A percentile compares a stretch with the other conserved stretches of the same genome.
Conservation (phyloP, 2,113 vertebrate species). For the Corapipo altera region DNA sequence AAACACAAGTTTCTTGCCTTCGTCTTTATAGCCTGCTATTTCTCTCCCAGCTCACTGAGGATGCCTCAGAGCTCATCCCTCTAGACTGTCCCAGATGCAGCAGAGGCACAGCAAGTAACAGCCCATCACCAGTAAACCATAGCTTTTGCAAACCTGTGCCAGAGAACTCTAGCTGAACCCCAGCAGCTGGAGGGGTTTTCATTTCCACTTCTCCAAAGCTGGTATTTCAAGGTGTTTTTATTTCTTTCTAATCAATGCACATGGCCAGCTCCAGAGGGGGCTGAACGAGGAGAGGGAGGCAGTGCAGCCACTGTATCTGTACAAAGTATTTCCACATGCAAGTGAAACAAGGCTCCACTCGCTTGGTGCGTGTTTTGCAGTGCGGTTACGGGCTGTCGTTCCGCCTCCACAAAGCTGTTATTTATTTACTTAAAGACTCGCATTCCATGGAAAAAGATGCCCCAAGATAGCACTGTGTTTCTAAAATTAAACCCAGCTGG, state of each 20-base stretch:
- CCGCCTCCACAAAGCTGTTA: constrained; percentile 57
- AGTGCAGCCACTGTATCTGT: neutral
- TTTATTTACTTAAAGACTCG: constrained; percentile 68
- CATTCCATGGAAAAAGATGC: constrained; percentile 70
- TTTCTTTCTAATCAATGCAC: constrained; percentile 37
- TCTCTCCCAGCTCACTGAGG: neutral
- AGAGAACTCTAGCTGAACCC: constrained; percentile 31
- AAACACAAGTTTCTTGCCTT: constrained; percentile 16
- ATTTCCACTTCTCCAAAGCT: constrained; percentile 30
- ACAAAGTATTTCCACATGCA: constrained; percentile 53
- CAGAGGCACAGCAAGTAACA: neutral
- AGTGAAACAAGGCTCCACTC: neutral
- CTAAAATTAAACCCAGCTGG: constrained; percentile 71
- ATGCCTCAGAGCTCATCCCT: neutral
- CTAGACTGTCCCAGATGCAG: neutral
- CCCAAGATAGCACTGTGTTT: constrained; percentile 55
- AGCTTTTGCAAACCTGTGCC: neutral
- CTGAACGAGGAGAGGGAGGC: neutral
- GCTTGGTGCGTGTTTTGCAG: neutral
- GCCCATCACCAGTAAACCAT: neutral
- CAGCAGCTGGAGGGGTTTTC: constrained; percentile 28
- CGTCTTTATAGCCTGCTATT: constrained; percentile 11
- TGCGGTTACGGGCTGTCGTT: neutral
- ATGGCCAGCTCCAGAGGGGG: neutral
- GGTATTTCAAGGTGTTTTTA: constrained; percentile 53